These are phyloP conservation scores for Cynopterus sphinx DNA, from an alignment of 2,797 vertebrate genomes.

Conservation along the genomic window DNA sequence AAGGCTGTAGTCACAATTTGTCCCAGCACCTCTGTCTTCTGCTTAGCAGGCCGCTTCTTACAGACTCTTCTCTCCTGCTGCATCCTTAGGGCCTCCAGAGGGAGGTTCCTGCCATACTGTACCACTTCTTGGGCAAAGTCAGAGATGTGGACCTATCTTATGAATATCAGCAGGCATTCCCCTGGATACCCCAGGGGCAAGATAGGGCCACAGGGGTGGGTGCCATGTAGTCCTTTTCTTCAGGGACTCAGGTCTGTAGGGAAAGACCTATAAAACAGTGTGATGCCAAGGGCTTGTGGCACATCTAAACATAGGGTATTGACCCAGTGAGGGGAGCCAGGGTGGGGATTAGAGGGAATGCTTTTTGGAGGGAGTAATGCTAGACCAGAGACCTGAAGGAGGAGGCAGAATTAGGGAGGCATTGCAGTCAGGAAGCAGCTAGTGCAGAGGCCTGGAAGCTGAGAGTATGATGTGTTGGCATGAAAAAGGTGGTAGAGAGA, in stretches of 20 bases:
- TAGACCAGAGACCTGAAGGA: background rate
- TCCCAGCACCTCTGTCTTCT: background rate
- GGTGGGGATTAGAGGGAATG: background rate
- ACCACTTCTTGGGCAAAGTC: background rate
- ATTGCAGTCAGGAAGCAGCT: background rate
- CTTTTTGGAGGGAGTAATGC: background rate
- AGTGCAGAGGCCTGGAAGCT: background rate
- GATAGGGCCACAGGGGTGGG: background rate
- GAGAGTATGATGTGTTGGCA: background rate
- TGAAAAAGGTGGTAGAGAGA: background rate
- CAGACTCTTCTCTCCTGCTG: background rate
- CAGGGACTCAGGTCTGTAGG: background rate
- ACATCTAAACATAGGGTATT: background rate
- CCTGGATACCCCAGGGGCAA: background rate
- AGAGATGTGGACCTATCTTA: background rate
- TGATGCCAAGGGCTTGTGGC: background rate
- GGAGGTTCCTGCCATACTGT: background rate
- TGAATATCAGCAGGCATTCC: background rate
- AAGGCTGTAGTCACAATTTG: background rate
- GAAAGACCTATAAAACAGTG: background rate
- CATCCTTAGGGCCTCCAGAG: background rate
- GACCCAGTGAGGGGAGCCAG: background rate
- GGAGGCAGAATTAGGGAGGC: background rate
- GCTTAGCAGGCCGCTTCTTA: background rate
- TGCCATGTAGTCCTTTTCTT: background rate